These are phyloP conservation scores for Heliconius himera DNA, from an alignment of 1,140 invertebrate species.

Conservation along the genomic window DNA sequence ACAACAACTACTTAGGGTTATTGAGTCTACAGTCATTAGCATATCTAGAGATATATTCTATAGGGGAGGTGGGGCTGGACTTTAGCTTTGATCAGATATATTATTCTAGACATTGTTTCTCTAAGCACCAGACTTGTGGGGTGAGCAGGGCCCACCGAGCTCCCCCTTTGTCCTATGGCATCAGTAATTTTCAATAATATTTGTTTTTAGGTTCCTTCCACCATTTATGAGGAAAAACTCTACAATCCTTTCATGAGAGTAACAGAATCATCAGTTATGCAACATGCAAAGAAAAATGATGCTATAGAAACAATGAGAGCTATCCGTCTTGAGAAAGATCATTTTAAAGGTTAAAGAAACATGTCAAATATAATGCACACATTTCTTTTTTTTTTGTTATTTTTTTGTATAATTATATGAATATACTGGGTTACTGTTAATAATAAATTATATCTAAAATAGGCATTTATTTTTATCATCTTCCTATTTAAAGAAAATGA, in stretches of 20 bases:
- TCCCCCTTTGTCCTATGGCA: no score
- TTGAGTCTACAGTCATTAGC: no score
- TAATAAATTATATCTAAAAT: background rate
- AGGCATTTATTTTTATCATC: background rate
- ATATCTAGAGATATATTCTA: no score
- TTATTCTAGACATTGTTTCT: no score
- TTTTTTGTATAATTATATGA: conserved; percentile 17
- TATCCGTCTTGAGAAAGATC: conserved; percentile 90
- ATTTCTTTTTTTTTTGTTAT: background rate
- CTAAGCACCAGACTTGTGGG: no score
- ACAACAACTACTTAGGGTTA: no score
- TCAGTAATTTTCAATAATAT: no score
- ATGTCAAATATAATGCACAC: background rate
- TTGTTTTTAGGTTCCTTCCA: conserved; percentile 87
- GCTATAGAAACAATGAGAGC: conserved; percentile 88
- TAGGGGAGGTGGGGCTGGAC: no score
- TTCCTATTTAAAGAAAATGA: background rate
- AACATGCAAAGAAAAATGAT: conserved; percentile 83
- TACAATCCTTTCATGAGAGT: conserved; percentile 99
- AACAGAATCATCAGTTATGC: conserved; percentile 83
- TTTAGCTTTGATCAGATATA: no score
- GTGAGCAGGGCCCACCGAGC: no score
- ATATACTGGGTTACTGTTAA: conserved; percentile 31
- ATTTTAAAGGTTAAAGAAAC: conserved; percentile 80
- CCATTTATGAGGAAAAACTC: conserved; percentile 93